Evolutionary conservation across 2,888 invertebrate genomes (phyloP).

Genomic region (Amphiduros pacificus): DNA sequence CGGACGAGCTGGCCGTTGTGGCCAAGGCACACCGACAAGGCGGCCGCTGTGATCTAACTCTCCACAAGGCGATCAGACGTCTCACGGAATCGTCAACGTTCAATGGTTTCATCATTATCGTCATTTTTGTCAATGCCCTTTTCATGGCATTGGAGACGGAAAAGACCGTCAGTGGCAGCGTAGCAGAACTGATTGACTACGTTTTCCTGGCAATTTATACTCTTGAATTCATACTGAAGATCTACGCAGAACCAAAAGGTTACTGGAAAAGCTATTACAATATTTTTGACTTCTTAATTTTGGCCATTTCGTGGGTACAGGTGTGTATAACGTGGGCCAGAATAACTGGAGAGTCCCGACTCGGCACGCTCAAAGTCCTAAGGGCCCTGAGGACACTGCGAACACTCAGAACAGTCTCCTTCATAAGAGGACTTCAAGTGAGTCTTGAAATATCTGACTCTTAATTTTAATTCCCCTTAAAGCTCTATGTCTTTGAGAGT

Average conservation of each 20-base stretch:
- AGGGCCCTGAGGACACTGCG: slow-evolving; percentile 32
- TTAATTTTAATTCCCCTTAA: too few relatives aligned
- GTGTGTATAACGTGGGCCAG: slow-evolving; percentile 4
- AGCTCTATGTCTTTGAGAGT: too few relatives aligned
- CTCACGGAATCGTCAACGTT: slow-evolving; percentile 28
- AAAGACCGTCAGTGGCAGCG: neutral
- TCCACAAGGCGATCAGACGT: slow-evolving; percentile 8
- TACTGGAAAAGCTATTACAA: slow-evolving; percentile 37
- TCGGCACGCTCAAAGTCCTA: slow-evolving; percentile 25
- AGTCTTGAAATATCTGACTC: too few relatives aligned
- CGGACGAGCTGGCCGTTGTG: too few relatives aligned
- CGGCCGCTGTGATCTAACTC: neutral
- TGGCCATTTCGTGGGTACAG: slow-evolving; percentile 29
- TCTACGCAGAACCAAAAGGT: slow-evolving; percentile 32
- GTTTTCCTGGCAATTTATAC: slow-evolving; percentile 32
- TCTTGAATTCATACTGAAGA: slow-evolving; percentile 35
- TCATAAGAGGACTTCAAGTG: slow-evolving; percentile 36
- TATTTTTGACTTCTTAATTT: slow-evolving; percentile 34
- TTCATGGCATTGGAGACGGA: slow-evolving; percentile 33
- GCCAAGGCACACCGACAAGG: too few relatives aligned
- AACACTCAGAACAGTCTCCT: slow-evolving; percentile 36
- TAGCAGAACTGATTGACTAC: slow-evolving; percentile 24
- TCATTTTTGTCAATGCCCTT: slow-evolving; percentile 31
- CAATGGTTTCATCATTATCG: slow-evolving; percentile 26
- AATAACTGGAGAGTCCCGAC: neutral